Evolutionary conservation across 2,113 vertebrate species (phyloP).

Genomic region (Sebastes fasciatus): DNA sequence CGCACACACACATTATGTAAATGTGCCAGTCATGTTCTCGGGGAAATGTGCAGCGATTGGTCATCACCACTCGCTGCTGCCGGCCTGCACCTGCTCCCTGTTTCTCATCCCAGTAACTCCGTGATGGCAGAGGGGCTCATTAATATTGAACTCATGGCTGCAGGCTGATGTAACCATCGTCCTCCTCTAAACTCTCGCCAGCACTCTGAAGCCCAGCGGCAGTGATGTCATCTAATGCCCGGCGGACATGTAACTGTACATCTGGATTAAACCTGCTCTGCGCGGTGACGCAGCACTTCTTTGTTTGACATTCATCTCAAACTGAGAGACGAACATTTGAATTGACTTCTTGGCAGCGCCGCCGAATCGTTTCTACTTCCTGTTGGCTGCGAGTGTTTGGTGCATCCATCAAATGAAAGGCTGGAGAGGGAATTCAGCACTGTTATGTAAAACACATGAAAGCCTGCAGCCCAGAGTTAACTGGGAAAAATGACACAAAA

Average conservation of each 20-base stretch:
- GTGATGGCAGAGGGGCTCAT: constrained; percentile 9
- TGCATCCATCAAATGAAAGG: constrained; percentile 8
- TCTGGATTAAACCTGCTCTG: constrained; percentile 30
- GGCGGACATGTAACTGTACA: constrained; percentile 18
- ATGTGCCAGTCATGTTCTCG: constrained; percentile 31
- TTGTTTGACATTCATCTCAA: constrained; percentile 10
- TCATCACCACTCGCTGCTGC: constrained; percentile 17
- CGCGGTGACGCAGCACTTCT: constrained; percentile 6
- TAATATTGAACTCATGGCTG: constrained; percentile 27
- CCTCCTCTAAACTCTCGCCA: constrained; percentile 19
- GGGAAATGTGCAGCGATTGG: constrained; percentile 13
- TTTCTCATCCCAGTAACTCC: constrained; percentile 14
- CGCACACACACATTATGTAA: constrained; percentile 42
- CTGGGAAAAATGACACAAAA: neutral
- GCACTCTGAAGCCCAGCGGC: constrained; percentile 1
- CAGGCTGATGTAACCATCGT: constrained; percentile 6
- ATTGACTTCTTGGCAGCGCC: neutral
- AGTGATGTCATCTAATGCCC: constrained; percentile 41
- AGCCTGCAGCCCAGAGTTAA: neutral
- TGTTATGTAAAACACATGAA: constrained; percentile 28
- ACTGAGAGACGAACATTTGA: neutral
- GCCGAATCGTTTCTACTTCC: neutral
- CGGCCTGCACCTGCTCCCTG: constrained; percentile 61
- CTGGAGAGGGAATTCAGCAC: constrained; percentile 1
- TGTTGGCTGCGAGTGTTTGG: neutral